phyloP scores from a whole-genome alignment of 2,113 vertebrate genomes.

The Ifrita kowaldi region DNA sequence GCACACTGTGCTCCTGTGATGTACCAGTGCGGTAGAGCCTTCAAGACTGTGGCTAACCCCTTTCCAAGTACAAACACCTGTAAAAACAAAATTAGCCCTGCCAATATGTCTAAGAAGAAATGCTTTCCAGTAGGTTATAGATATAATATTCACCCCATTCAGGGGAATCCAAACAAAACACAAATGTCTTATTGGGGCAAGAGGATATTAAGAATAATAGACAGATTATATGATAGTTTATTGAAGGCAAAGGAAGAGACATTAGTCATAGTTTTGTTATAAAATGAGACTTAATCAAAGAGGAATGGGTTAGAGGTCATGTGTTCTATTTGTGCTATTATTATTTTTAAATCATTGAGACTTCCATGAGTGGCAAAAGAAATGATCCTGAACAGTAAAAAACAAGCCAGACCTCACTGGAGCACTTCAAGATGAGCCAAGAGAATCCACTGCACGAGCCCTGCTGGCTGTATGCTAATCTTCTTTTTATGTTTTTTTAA shows the following conservation, averaged over 20 bases:
- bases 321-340: constrained; percentile 76
- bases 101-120: constrained; percentile 83
- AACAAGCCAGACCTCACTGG: constrained; percentile 80
- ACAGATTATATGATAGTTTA: constrained; percentile 77
- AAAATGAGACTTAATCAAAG: constrained; percentile 83
- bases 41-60: constrained; percentile 84
- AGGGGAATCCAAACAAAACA: constrained; percentile 88
- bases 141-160: constrained; percentile 87
- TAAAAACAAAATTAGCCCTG: constrained; percentile 90
- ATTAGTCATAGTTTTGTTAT: constrained; percentile 78
- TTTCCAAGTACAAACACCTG: constrained; percentile 96
- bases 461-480: constrained; percentile 63
- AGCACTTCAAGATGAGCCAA: constrained; percentile 85
- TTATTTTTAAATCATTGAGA: constrained; percentile 80
- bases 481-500: constrained; percentile 67
- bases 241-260: constrained; percentile 72
- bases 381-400: constrained; percentile 81
- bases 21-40: constrained; percentile 87
- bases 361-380: constrained; percentile 82
- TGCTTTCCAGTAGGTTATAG: constrained; percentile 89
- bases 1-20: constrained; percentile 76
- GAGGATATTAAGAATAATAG: constrained; percentile 81
- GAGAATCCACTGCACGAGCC: constrained; percentile 68
- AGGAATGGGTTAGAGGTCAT: constrained; percentile 75
- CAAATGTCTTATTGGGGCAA: constrained; percentile 80